Conservation (phyloP, 2,797 vertebrate species). For the Phoxinus dragarum region DNA sequence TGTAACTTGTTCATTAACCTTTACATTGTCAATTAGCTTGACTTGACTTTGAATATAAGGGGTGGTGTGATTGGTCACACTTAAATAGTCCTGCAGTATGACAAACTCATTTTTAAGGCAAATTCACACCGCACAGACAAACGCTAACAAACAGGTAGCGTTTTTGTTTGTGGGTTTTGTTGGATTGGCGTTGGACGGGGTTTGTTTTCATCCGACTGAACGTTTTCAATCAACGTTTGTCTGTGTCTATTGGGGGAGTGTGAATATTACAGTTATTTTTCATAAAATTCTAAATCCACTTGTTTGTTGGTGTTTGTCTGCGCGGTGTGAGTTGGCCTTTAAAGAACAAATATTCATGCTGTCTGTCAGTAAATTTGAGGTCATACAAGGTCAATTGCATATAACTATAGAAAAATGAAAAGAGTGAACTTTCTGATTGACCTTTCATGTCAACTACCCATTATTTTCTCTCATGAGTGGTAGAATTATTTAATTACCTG, state of each 20-base stretch:
- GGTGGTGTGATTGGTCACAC: background rate
- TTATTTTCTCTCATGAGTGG: background rate
- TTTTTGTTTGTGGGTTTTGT: too few species aligned
- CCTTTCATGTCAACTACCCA: background rate
- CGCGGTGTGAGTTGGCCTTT: too few species aligned
- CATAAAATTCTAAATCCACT: too few species aligned
- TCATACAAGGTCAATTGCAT: background rate
- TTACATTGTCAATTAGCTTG: background rate
- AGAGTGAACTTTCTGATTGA: background rate
- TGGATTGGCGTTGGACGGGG: too few species aligned
- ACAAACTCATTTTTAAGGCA: background rate
- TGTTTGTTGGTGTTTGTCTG: too few species aligned
- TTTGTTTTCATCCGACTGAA: too few species aligned
- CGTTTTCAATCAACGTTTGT: too few species aligned
- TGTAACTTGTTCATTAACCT: background rate
- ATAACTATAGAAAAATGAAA: background rate
- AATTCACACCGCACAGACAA: too few species aligned
- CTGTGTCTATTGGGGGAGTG: too few species aligned
- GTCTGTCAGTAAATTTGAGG: background rate
- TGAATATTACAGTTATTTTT: too few species aligned
- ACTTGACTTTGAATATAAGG: background rate
- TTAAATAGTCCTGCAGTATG: background rate
- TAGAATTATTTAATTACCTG: conserved; percentile 77
- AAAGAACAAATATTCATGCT: background rate
- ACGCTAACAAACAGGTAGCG: too few species aligned